A percentile compares a stretch with the other conserved stretches of the same genome.
These are phyloP conservation scores for Chitala chitala DNA, from an alignment of 2,113 vertebrate genomes.

Conservation along the genomic window DNA sequence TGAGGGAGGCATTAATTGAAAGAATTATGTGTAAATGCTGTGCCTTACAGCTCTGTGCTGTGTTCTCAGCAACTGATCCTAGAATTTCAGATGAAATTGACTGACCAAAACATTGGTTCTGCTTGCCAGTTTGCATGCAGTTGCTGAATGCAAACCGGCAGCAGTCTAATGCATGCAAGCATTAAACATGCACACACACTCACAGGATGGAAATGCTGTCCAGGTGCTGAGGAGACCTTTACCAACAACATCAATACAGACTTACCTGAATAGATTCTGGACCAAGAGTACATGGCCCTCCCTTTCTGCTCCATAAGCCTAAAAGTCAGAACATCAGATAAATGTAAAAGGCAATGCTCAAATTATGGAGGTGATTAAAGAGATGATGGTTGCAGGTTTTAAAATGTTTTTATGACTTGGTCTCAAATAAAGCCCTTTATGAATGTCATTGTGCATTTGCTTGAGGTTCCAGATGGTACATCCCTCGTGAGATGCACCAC, in stretches of 20 bases:
- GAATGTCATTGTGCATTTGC: not conserved
- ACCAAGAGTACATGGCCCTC: not conserved
- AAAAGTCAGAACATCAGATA: not conserved
- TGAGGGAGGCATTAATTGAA: conserved; percentile 19
- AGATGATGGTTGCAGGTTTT: not conserved
- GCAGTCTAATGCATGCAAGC: not conserved
- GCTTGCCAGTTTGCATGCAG: not conserved
- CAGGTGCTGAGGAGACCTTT: not conserved
- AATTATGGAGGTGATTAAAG: not conserved
- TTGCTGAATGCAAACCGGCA: not conserved
- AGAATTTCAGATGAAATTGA: conserved; percentile 13
- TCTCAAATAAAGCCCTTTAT: not conserved
- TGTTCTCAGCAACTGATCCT: too few species aligned
- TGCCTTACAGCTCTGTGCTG: too few species aligned
- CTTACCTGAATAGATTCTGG: not conserved
- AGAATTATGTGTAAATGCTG: conserved; percentile 20
- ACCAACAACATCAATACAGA: not conserved
- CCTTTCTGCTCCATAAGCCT: not conserved
- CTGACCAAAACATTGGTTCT: not conserved
- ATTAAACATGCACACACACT: not conserved
- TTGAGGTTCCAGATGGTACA: not conserved
- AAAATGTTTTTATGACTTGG: not conserved
- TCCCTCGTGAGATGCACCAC: too few species aligned
- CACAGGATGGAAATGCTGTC: not conserved
- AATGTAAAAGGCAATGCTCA: not conserved